These are phyloP conservation scores for Neoascia interrupta DNA, from an alignment of 2,888 invertebrate species.

Conservation along the genomic window DNA sequence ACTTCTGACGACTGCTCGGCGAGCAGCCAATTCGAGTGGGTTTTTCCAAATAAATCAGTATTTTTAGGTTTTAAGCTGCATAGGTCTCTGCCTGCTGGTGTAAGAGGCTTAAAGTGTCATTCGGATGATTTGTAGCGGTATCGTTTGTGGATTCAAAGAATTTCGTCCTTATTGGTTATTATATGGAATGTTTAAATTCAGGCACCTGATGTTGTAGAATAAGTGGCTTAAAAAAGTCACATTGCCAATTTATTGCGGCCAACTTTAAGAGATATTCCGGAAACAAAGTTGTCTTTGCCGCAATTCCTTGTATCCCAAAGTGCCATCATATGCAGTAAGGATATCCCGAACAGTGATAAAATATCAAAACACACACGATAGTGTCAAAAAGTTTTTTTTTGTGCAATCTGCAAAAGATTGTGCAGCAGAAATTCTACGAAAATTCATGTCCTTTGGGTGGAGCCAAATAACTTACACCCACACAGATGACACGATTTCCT, in stretches of 20 bases:
- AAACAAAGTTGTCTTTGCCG: too few relatives aligned
- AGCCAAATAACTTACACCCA: not conserved
- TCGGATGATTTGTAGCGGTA: conserved; percentile 18
- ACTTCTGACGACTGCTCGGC: not conserved
- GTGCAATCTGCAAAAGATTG: conserved; percentile 21
- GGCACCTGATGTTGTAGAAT: not conserved
- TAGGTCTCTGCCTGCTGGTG: too few relatives aligned
- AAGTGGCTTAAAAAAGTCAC: too few relatives aligned
- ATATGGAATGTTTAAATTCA: conserved; percentile 2
- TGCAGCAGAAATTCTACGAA: conserved; percentile 1
- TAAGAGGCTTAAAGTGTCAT: conserved; percentile 35
- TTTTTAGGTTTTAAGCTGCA: conserved; percentile 5
- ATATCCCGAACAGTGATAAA: conserved; percentile 4
- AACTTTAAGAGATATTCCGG: too few relatives aligned
- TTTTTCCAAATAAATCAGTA: conserved; percentile 24
- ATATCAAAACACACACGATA: not conserved
- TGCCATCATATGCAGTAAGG: not conserved
- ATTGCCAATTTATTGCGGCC: too few relatives aligned
- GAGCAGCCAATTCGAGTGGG: conserved; percentile 3
- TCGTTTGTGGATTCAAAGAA: not conserved
- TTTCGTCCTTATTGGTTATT: conserved; percentile 1
- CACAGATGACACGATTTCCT: not conserved
- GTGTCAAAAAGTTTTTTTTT: not conserved
- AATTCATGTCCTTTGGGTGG: not conserved
- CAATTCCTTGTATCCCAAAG: too few relatives aligned